Conservation (phyloP, 2,888 invertebrate genomes). For the Ommatoiulus sabulosus region DNA sequence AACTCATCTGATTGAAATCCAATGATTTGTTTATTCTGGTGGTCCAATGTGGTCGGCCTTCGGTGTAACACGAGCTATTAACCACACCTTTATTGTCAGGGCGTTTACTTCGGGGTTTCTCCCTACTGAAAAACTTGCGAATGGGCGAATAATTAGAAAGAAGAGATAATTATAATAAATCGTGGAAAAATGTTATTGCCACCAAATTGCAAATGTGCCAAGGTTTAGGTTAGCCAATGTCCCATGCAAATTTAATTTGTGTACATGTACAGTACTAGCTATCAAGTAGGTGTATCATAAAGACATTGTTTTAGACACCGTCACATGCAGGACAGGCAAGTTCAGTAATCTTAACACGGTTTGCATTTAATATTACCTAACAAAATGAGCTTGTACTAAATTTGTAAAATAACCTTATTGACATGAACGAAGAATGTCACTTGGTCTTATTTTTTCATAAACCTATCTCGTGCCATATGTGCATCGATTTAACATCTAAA, state of each 20-base stretch:
- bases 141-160: background rate
- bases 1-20: background rate
- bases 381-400: background rate
- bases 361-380: background rate
- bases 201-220: background rate
- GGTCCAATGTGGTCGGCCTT: background rate
- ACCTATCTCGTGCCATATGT: background rate
- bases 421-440: background rate
- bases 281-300: too few species aligned
- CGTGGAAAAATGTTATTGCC: background rate
- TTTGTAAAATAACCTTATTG: too few species aligned
- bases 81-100: slow-evolving; percentile 13
- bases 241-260: background rate
- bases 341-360: background rate
- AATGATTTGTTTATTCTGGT: background rate
- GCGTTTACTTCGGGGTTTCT: background rate
- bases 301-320: background rate
- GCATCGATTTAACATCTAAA: background rate
- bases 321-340: background rate
- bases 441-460: background rate
- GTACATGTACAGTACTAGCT: background rate
- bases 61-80: slow-evolving; percentile 21
- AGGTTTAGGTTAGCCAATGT: background rate
- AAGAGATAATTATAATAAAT: background rate
- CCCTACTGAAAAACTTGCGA: background rate